Evolutionary conservation across 1,140 invertebrate genomes (phyloP), one percentile per base, ranked within the genome.

Genomic region (Teleopsis dalmanni): DNA sequence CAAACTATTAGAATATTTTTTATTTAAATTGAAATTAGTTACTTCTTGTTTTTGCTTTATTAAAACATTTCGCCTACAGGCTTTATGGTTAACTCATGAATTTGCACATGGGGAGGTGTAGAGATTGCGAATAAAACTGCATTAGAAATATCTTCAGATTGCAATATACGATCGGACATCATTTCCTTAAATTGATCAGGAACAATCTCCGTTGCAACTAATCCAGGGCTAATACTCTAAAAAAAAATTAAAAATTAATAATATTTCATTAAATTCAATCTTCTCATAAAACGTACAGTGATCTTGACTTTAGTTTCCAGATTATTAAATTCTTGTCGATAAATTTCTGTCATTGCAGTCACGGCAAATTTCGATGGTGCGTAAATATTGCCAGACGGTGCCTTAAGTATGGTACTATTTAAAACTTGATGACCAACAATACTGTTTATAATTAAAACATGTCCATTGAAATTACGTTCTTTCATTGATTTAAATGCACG

Each of bases 371-470:
- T 89, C 14, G 78, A 80, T 10, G 80, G 76, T 2, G 76, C 52
- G 61, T 88, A 89, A 27, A 83, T 60, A 54, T 59, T 73, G 10
- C n/a, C 18, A 4, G 14, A 21, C 1, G 44, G 35, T 25, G 23
- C 5, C 25, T 19, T 26, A 5, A 27, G 26, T 10, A 18, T 21
- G 3, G 19, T 33, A 23, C 10, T 13, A 26, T 19, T 14, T 14
- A 33, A 18, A 3, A 48, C 16, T 13, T 35, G 22, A 36, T 48
- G 51, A 79, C 78, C 79, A 0, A 65, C 67, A 35, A 79, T 46
- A 52, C 78, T 87, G 63, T 83, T 86, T 3, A 90, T 75, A 42
- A 85, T 78, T 25, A 89, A 73, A 23, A 89, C 77, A 50, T 88
- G 83, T 0, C 86, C 87, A 52, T 81, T 72, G 10, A 83, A 70